These are phyloP conservation scores for Amblyornis subalaris DNA, from an alignment of 2,113 vertebrate genomes.

Conservation along the genomic window DNA sequence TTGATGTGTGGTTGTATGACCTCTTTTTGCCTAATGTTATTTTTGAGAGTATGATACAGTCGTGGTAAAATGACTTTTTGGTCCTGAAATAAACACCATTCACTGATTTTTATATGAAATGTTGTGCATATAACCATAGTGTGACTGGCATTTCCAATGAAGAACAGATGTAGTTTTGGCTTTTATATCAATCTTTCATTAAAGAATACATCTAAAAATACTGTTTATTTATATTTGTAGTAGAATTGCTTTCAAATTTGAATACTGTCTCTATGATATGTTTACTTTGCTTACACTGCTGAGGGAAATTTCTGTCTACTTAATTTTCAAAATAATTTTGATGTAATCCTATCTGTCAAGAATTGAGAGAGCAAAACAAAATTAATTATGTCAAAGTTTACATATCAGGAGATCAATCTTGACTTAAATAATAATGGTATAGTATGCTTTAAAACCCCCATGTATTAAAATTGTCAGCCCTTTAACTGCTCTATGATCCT, in stretches of 20 bases:
- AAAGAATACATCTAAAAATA: neutral
- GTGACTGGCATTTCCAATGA: neutral
- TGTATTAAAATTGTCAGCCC: neutral
- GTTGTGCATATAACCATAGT: neutral
- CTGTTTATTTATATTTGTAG: neutral
- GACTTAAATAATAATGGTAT: neutral
- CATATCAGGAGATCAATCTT: neutral
- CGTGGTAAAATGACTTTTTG: neutral
- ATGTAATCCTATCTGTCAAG: neutral
- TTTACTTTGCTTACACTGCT: slow-evolving; percentile 17
- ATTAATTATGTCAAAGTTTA: neutral
- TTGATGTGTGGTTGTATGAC: neutral
- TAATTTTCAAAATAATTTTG: slow-evolving; percentile 17
- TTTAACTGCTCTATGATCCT: neutral
- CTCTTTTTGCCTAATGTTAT: neutral
- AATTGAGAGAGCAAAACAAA: neutral
- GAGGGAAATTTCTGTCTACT: slow-evolving; percentile 13
- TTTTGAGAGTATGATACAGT: neutral
- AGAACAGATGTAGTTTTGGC: neutral
- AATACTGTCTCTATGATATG: neutral
- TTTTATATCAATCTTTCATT: neutral
- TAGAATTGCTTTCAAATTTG: neutral
- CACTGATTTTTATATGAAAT: neutral
- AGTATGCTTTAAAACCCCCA: neutral
- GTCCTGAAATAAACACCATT: neutral